Base-by-base conservation (phyloP, 2,888 invertebrate genomes). In the Baccha elongata region DNA sequence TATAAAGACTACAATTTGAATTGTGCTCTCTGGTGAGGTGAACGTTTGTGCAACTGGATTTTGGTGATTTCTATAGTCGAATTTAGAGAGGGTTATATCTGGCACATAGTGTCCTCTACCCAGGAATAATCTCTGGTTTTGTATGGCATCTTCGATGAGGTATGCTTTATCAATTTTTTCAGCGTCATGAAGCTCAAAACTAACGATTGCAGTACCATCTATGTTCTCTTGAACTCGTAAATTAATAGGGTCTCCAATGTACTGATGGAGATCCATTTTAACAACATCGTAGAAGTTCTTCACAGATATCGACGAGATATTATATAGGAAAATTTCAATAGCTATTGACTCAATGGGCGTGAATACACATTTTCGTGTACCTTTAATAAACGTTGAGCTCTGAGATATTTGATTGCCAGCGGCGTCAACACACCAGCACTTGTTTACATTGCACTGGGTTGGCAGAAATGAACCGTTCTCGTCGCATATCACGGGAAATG, bases 391-490 rank as follows among this genome's bases (percentile, higher is more conserved):
- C 7, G 93, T 92, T 79, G 92, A 92, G 0, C 93, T 92, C 11
- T 93, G 92, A 10, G 93, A 91, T 19, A 95, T 87, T 87, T 94
- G 94, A 88, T 94, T 94, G 26, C 95, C 95, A 0, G 96, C 96
- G 75, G 96, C 96, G 89, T 97, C 96, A 2, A 96, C 96, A 89
- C 97, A 97, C 96, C 96, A 96, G 88, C 96, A 96, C 62, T 92
- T 91, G n/a, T 91, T 90, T 8, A 92, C 93, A 19, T 93, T 93
- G 87, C 96, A 96, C 87, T 96, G 96, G 0, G 93, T 94, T 0
- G 96, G 94, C 1, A 93, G 91, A 89, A 96, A 96, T 85, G 93
- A 92, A 0, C 95, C 96, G 79, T 93, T 92, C 1, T 92, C 89
- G 84, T 94, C 93, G 86, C 96, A 96, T n/a, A 93, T 93, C 0